phyloP scores from a whole-genome alignment of 2,888 invertebrate species.

The Spatulosminthurus flaviceps region DNA sequence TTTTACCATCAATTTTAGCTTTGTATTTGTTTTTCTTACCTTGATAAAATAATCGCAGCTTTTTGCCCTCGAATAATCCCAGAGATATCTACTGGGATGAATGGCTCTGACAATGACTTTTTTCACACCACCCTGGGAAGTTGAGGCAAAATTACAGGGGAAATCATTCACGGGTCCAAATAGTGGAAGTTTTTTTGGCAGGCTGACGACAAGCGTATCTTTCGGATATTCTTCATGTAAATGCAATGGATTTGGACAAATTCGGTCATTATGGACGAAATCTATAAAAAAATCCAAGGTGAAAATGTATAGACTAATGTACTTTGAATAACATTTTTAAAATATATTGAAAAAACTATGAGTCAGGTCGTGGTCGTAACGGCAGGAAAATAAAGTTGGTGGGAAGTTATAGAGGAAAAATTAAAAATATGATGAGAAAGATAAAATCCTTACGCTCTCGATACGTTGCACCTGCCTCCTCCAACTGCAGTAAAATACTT shows the following conservation, averaged over 20 bases:
- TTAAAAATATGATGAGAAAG: neutral
- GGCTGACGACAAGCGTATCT: slow-evolving; percentile 39
- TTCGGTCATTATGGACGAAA: slow-evolving; percentile 44
- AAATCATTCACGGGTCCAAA: slow-evolving; percentile 46
- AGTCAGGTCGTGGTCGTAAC: no score
- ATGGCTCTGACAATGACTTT: slow-evolving; percentile 48
- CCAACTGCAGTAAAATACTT: neutral
- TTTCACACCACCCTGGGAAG: neutral
- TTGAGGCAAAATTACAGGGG: slow-evolving; percentile 45
- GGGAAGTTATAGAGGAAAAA: no score
- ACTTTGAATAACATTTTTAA: no score
- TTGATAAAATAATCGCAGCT: slow-evolving; percentile 46
- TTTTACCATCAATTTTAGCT: no score
- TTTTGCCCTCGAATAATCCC: slow-evolving; percentile 25
- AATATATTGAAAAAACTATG: no score
- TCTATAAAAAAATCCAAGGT: no score
- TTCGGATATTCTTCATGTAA: slow-evolving; percentile 36
- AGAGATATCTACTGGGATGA: slow-evolving; percentile 37
- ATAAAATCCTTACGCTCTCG: slow-evolving; percentile 31
- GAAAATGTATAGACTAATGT: no score
- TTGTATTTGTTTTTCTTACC: neutral
- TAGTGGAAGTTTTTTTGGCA: slow-evolving; percentile 42
- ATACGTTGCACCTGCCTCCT: slow-evolving; percentile 1
- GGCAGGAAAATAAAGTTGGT: no score
- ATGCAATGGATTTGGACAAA: slow-evolving; percentile 45